Conservation (phyloP, 2,888 invertebrate genomes). For the Noctuana brunneofusca region DNA sequence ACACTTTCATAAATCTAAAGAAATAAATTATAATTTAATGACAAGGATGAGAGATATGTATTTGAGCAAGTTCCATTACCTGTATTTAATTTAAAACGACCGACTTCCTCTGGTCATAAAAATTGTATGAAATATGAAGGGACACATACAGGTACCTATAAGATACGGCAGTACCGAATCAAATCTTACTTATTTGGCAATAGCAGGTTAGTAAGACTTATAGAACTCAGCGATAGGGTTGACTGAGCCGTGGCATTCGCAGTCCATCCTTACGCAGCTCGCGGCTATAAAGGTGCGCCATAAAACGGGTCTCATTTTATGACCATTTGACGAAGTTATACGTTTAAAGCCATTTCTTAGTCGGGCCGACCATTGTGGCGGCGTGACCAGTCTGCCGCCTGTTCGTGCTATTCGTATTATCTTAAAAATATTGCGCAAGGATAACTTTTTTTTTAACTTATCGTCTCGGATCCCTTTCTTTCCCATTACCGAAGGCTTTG, state of each 20-base stretch:
- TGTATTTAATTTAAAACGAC: constrained; percentile 8
- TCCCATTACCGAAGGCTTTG: constrained; percentile 38
- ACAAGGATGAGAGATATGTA: not conserved
- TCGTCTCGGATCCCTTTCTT: constrained; percentile 45
- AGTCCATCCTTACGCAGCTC: constrained; percentile 69
- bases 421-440: constrained; percentile 56
- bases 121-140: constrained; percentile 24
- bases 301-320: constrained; percentile 79
- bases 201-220: constrained; percentile 19
- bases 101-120: constrained; percentile 26
- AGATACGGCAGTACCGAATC: constrained; percentile 17
- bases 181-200: constrained; percentile 27
- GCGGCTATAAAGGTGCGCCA: constrained; percentile 77
- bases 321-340: constrained; percentile 80
- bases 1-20: not conserved
- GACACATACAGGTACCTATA: not conserved
- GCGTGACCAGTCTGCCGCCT: constrained; percentile 62
- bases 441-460: constrained; percentile 37
- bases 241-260: constrained; percentile 57
- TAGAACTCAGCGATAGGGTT: constrained; percentile 41
- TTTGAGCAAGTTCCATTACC: constrained; percentile 1
- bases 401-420: constrained; percentile 62
- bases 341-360: constrained; percentile 76
- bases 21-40: constrained; percentile 2
- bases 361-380: constrained; percentile 67